Percentiles rank a stretch among this genome's conserved stretches.
These are phyloP conservation scores for Agriotes lineatus DNA, from an alignment of 2,888 invertebrate genomes.

Conservation along the genomic window DNA sequence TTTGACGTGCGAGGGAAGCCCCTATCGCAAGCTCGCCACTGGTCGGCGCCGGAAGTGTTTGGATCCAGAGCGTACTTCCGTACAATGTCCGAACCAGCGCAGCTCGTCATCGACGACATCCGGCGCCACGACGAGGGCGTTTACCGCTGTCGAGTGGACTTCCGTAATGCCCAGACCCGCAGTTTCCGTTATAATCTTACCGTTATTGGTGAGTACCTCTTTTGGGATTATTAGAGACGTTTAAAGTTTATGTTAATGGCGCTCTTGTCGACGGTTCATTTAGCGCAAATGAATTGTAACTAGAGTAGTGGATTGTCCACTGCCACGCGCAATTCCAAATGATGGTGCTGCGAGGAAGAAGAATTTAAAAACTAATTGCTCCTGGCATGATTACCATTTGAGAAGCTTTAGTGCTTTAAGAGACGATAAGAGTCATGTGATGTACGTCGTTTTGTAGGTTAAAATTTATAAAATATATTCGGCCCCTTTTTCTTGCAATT, in stretches of 20 bases:
- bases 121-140: constrained; percentile 90
- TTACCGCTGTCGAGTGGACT: constrained; percentile 91
- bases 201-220: constrained; percentile 82
- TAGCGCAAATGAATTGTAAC: background rate
- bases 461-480: too few species aligned
- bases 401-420: too few species aligned
- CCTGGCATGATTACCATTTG: too few species aligned
- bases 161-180: constrained; percentile 89
- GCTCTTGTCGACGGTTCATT: background rate
- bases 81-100: constrained; percentile 83
- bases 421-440: too few species aligned
- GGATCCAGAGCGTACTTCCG: constrained; percentile 88
- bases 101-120: constrained; percentile 85
- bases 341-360: too few species aligned
- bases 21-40: constrained; percentile 82
- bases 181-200: constrained; percentile 91
- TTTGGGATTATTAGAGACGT: constrained; percentile 20
- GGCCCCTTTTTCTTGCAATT: too few species aligned
- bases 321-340: too few species aligned
- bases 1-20: constrained; percentile 90
- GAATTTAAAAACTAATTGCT: too few species aligned
- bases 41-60: constrained; percentile 88
- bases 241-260: constrained; percentile 24
- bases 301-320: too few species aligned
- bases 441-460: too few species aligned